Conservation (phyloP, 2,888 invertebrate genomes). For the Agrilus mali region DNA sequence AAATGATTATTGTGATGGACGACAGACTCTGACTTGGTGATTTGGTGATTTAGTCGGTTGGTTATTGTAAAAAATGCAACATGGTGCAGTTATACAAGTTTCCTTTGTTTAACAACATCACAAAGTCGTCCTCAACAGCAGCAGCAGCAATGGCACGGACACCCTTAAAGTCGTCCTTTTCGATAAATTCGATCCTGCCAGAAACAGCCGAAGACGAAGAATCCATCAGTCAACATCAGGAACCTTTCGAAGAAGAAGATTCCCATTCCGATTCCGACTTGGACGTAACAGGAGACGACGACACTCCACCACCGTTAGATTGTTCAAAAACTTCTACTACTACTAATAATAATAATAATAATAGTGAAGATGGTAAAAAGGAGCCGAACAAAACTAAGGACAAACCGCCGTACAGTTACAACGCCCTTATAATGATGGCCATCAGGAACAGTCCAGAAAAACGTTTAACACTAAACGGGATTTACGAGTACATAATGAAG, state of each 20-base stretch:
- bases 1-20: too few species aligned
- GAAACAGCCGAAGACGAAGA: constrained; percentile 37
- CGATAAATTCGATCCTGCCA: constrained; percentile 68
- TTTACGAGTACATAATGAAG: constrained; percentile 97
- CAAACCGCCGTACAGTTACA: constrained; percentile 97
- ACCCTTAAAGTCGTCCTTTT: constrained; percentile 62
- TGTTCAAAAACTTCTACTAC: constrained; percentile 41
- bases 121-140: too few species aligned
- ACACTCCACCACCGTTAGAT: constrained; percentile 60
- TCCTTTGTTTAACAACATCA: constrained; percentile 6
- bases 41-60: too few species aligned
- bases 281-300: constrained; percentile 65
- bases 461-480: constrained; percentile 85
- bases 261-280: constrained; percentile 56
- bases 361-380: constrained; percentile 14
- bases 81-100: constrained; percentile 16
- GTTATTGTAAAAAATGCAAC: constrained; percentile 13
- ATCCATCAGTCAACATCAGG: constrained; percentile 12
- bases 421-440: constrained; percentile 99
- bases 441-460: constrained; percentile 87
- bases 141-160: constrained; percentile 38
- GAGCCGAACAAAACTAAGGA: constrained; percentile 65
- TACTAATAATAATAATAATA: too few species aligned
- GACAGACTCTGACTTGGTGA: too few species aligned
- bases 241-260: constrained; percentile 24